Evolutionary conservation across 1,140 invertebrate species (phyloP), one percentile per base, ranked within the genome.

Genomic region (Oscheius sp.): DNA sequence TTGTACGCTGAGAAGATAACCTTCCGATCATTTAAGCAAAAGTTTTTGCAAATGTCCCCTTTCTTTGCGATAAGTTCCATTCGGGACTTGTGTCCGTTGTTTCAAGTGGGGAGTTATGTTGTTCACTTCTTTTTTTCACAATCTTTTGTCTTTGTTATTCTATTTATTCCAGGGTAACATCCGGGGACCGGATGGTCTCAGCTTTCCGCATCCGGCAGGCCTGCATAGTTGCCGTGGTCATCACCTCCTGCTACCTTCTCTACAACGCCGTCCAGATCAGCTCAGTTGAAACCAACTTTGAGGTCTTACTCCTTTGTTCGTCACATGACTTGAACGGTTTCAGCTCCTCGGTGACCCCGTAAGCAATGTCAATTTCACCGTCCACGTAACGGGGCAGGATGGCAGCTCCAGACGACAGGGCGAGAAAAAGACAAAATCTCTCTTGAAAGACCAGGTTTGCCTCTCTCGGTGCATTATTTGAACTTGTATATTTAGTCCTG

Each of bases 401-500:
- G 49, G 28, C 49, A 26, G 23, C 7, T 7, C 7, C 15, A 42
- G n/a, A 42, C 7, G 38, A 42, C 38, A 42, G 38, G 38, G n/a
- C 7, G 38, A 10, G 38, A 42, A 42, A 42, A 55, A 55, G 23
- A 13, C 7, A 4, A 55, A 55, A 23, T 55, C 23, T 23, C 49
- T 55, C 18, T 26, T 63, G 10, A 63, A 26, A 13, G 32, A 63
- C 18, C 32, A 34, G 1, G 61, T 63, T 32, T 29, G 7, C 61
- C 10, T 32, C 23, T 10, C 18, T 18, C 23, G 18, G 18, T 63
- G 7, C 15, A 26, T 26, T 32, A 32, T 36, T n/a, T n/a, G 28
- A n/a, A 63, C 31, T 26, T 18, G 36, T 23, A 38, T 29, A 15
- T 59, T 45, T 38, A 76, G 62, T 34, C 58, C 35, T 77, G 76